phyloP scores from a whole-genome alignment of 1,140 invertebrate genomes.

The Lerema accius region DNA sequence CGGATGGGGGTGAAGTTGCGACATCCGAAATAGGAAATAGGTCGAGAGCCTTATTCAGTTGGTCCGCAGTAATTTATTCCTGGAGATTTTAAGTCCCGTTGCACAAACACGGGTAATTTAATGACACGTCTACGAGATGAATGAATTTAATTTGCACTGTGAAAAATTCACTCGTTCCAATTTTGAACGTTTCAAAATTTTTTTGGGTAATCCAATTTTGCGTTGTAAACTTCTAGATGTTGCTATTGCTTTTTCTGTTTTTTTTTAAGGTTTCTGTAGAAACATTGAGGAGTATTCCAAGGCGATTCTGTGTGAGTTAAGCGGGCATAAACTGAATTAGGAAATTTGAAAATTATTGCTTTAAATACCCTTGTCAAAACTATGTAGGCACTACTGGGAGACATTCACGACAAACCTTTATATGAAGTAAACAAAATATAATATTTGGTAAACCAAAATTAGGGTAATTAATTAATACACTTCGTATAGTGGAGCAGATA shows the following conservation, averaged over 20 bases:
- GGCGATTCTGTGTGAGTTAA: no score
- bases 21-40: slow-evolving; percentile 33
- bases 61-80: slow-evolving; percentile 32
- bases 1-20: slow-evolving; percentile 16
- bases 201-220: background rate
- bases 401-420: no score
- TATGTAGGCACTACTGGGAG: no score
- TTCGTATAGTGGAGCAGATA: background rate
- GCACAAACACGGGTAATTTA: slow-evolving; percentile 32
- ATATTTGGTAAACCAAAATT: no score
- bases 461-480: no score
- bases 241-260: no score
- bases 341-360: no score
- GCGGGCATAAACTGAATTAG: no score
- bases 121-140: slow-evolving; percentile 28
- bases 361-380: no score
- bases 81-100: slow-evolving; percentile 17
- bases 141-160: slow-evolving; percentile 26
- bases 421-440: no score
- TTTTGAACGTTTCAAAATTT: background rate
- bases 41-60: slow-evolving; percentile 31
- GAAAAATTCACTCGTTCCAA: slow-evolving; percentile 13
- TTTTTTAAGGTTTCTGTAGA: no score
- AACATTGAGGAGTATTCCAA: no score
- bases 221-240: background rate